These are phyloP conservation scores for Malurus splendens DNA, from an alignment of 2,797 vertebrate species.

Conservation along the genomic window DNA sequence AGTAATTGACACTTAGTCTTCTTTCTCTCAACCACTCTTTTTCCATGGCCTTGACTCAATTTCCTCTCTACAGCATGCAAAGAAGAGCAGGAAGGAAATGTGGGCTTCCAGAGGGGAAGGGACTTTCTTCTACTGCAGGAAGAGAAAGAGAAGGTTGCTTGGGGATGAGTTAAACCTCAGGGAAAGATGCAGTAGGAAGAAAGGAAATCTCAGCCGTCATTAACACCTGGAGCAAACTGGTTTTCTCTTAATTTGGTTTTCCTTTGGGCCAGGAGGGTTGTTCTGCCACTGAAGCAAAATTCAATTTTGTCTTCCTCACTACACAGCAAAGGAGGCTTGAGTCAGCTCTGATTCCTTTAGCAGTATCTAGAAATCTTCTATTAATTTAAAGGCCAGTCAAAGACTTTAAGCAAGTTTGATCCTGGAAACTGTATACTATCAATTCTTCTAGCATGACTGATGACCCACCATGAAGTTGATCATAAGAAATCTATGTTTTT, in stretches of 20 bases:
- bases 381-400: neutral
- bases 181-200: rapidly evolving
- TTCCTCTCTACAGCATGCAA: neutral
- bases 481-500: neutral
- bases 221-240: neutral
- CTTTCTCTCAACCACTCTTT: neutral
- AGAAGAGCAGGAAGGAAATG: neutral
- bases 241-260: neutral
- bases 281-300: neutral
- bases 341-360: neutral
- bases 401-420: neutral
- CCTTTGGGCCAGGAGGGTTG: neutral
- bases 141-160: neutral
- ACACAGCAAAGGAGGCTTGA: neutral
- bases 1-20: neutral
- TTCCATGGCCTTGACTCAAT: neutral
- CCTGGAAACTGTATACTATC: neutral
- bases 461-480: neutral
- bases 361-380: neutral
- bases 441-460: neutral
- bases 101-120: neutral
- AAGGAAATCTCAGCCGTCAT: neutral
- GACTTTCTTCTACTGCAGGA: neutral
- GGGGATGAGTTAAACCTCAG: neutral
- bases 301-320: neutral